These are phyloP conservation scores for Drosophila neocordata DNA, from an alignment of 1,140 invertebrate species.

Conservation along the genomic window DNA sequence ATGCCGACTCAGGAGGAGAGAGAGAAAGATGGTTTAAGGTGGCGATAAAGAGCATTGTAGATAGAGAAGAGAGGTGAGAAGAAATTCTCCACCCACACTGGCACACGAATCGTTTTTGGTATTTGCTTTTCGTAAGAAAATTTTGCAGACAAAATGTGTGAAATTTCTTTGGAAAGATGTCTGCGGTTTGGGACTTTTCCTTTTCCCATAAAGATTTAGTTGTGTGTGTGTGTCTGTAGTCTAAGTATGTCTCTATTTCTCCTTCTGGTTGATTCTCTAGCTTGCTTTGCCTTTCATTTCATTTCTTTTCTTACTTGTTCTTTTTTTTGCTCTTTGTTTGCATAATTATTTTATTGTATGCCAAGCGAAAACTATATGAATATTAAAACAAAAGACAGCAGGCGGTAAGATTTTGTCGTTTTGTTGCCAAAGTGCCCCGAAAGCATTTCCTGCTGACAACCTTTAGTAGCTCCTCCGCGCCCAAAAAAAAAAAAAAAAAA, in stretches of 20 bases:
- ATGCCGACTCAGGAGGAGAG: conserved; percentile 34
- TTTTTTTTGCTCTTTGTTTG: conserved; percentile 41
- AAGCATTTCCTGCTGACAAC: conserved; percentile 30
- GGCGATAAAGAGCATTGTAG: no score
- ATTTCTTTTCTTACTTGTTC: neutral
- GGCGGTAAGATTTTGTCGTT: conserved; percentile 41
- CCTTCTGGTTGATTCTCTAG: neutral
- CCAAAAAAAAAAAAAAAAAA: no score
- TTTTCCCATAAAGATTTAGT: no score
- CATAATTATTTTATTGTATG: conserved; percentile 76
- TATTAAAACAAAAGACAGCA: conserved; percentile 56
- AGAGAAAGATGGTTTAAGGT: neutral
- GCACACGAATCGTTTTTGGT: conserved; percentile 9
- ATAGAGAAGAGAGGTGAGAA: neutral
- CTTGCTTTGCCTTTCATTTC: conserved; percentile 1
- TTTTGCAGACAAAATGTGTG: conserved; percentile 64
- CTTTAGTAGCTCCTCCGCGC: neutral
- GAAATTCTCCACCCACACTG: conserved; percentile 1
- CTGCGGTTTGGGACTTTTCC: conserved; percentile 30
- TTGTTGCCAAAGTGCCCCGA: conserved; percentile 52
- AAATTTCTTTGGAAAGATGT: conserved; percentile 64
- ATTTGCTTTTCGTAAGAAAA: conserved; percentile 71
- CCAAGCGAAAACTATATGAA: conserved; percentile 64
- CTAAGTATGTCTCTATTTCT: neutral
- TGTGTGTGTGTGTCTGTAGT: no score